Evolutionary conservation across 1,140 invertebrate species (phyloP).

Genomic region (Metopolophium dirhodum): DNA sequence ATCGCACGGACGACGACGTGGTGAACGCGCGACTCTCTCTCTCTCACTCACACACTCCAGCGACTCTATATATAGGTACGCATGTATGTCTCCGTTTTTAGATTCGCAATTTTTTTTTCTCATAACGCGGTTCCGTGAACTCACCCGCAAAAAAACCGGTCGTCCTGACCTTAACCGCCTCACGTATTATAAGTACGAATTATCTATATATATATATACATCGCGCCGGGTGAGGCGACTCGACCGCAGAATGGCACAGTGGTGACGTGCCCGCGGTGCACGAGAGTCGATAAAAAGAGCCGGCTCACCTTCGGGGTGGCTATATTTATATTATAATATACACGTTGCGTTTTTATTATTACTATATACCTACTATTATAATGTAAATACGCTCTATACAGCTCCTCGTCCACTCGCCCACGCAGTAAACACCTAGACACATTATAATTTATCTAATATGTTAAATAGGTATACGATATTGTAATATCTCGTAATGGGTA

Average conservation of each 20-base stretch:
- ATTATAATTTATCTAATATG: neutral
- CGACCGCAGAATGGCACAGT: neutral
- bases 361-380: neutral
- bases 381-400: neutral
- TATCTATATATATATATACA: neutral
- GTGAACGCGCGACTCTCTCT: neutral
- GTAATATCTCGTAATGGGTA: neutral
- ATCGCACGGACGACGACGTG: neutral
- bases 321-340: neutral
- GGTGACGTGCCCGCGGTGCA: neutral
- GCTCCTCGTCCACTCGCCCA: neutral
- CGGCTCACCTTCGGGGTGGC: neutral
- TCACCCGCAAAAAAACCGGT: constrained; percentile 27
- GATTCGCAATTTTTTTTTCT: neutral
- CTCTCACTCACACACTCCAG: neutral
- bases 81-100: neutral
- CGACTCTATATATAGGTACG: neutral
- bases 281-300: neutral
- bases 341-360: neutral
- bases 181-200: neutral
- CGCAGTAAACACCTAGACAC: neutral
- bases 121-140: constrained; percentile 17
- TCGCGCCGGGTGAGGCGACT: neutral
- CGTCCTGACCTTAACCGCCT: constrained; percentile 19
- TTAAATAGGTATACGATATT: neutral